A percentile compares a stretch with the other conserved stretches of the same genome.
phyloP scores from a whole-genome alignment of 2,797 vertebrate genomes.

The Thunnus albacares region DNA sequence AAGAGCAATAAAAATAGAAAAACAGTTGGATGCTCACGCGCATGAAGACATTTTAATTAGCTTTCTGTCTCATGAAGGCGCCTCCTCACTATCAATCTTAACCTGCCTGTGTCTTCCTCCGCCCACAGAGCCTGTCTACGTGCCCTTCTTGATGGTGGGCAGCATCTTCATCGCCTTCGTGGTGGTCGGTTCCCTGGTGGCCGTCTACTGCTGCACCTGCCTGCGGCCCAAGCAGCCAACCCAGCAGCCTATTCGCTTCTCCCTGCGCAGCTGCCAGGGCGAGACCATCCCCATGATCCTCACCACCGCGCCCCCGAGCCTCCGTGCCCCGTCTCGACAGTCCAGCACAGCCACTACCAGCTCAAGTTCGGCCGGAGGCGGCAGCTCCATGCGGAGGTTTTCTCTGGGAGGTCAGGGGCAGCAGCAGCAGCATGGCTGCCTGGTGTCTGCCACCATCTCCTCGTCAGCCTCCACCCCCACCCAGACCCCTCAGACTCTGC shows the following conservation, averaged over 20 bases:
- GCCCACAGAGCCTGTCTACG: constrained; percentile 93
- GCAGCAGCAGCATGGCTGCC: constrained; percentile 82
- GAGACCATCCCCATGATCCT: constrained; percentile 99
- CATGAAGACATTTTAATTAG: background rate
- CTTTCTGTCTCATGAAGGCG: background rate
- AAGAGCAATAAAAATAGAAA: background rate
- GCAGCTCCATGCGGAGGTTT: constrained; percentile 90
- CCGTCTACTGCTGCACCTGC: constrained; percentile 97
- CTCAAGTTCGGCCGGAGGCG: constrained; percentile 91
- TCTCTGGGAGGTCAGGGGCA: constrained; percentile 86
- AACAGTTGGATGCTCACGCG: too few relatives aligned
- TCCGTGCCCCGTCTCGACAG: constrained; percentile 93
- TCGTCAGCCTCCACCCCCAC: constrained; percentile 86
- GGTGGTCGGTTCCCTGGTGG: constrained; percentile 94
- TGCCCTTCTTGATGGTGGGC: constrained; percentile 97
- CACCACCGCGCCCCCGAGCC: constrained; percentile 88
- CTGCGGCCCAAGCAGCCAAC: constrained; percentile 95
- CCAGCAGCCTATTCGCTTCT: constrained; percentile 94
- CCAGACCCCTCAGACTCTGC: constrained; percentile 84
- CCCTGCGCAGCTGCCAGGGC: constrained; percentile 93
- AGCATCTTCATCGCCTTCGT: constrained; percentile 98
- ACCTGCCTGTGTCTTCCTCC: constrained; percentile 3
- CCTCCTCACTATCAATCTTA: background rate
- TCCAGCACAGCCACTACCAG: constrained; percentile 96
- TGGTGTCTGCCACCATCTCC: constrained; percentile 85